These are phyloP conservation scores for Spisula solida DNA, from an alignment of 2,888 invertebrate genomes.

Conservation along the genomic window DNA sequence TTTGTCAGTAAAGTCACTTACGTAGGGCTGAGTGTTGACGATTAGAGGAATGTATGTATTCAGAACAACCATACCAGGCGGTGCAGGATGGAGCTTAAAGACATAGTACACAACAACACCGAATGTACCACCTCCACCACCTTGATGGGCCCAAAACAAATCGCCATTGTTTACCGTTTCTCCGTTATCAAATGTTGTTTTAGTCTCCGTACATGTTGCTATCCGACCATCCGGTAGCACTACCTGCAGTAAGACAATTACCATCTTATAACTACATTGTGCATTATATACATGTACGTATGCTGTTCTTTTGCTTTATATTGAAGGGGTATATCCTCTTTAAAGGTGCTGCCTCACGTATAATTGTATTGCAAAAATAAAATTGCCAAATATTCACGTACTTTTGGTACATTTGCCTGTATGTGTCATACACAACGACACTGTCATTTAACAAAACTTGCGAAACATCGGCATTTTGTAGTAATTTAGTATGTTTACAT, in stretches of 20 bases:
- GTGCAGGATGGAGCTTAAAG: constrained; percentile 63
- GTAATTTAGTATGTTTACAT: too few relatives aligned
- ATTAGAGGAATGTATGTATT: constrained; percentile 39
- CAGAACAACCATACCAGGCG: constrained; percentile 47
- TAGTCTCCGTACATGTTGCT: constrained; percentile 53
- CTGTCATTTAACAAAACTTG: too few relatives aligned
- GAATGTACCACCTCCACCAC: constrained; percentile 75
- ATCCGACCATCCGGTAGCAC: constrained; percentile 65
- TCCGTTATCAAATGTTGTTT: not conserved
- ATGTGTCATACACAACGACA: too few relatives aligned
- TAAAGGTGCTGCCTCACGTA: too few relatives aligned
- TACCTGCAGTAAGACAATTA: constrained; percentile 37
- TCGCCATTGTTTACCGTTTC: constrained; percentile 48
- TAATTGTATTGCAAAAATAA: too few relatives aligned
- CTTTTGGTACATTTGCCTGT: too few relatives aligned
- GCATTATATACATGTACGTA: constrained; percentile 30
- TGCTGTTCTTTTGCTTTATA: too few relatives aligned
- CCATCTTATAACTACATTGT: too few relatives aligned
- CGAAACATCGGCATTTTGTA: too few relatives aligned
- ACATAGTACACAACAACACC: constrained; percentile 65
- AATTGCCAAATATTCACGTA: too few relatives aligned
- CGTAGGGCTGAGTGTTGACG: not conserved
- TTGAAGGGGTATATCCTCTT: too few relatives aligned
- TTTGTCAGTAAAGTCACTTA: constrained; percentile 16
- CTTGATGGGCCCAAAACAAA: constrained; percentile 75